Base-by-base conservation (phyloP, 2,113 vertebrate species). In the Gavialis gangeticus region DNA sequence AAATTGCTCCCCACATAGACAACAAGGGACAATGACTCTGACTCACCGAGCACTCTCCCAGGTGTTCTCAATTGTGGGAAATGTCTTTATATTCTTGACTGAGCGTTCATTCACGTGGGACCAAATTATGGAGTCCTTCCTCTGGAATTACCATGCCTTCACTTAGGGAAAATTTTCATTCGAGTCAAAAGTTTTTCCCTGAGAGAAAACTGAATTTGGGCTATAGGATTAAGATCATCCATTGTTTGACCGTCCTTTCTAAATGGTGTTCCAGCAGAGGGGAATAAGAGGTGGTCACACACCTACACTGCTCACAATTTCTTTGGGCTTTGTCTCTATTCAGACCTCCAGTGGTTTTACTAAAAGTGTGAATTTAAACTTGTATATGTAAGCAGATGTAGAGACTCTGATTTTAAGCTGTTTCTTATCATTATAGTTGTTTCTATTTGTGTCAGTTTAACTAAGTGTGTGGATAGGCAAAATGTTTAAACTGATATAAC, bases 1-100 rank as follows among this genome's bases (percentile, higher is more conserved):
- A 88, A 95, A 57, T 69, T 60, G 89, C 90, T 92, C 91, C 87
- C 79, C 82, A 91, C 84, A 90, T 82, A 75, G 92, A 88, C 86
- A 93, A 93, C 85, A 82, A 24, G 46, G 90, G 57, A n/a, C 46
- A 63, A 81, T 15, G 4, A 63, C 91, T 83, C 81, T 15, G 4
- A 67, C 91, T 83, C 81, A 1, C 73, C 90, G 81, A 92, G 92
- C 89, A 58, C 76, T 85, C 86, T 93, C 86, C 57, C 86, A 89
- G 91, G 88, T 89, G 9, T 77, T 83, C 37, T 91, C 87, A 88
- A 92, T 83, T 90, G 90, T 84, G 76, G 92, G 88, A 93, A 89
- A 90, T 55, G 28, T 83, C 63, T 93, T 92, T 94, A 92, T 60
- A 84, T 67, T 22, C 84, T 82, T 60, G 69, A 56, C 30, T 85